Conservation (phyloP, 2,888 invertebrate species). For the Odontothrips loti region DNA sequence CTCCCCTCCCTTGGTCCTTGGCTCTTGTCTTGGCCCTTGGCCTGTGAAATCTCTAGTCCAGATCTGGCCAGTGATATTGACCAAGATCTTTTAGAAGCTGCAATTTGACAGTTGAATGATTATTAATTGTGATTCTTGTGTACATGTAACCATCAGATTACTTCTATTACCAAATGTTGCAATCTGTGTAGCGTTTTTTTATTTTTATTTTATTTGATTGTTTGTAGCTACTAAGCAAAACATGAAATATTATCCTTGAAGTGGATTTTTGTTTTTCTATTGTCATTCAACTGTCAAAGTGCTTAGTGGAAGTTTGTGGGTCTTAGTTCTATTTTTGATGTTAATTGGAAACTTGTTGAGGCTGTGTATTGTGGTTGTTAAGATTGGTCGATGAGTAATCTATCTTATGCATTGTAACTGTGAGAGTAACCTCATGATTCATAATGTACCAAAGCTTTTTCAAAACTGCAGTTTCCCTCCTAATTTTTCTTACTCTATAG, state of each 20-base stretch:
- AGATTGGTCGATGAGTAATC: neutral
- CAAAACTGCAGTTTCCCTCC: neutral
- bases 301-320: conserved; percentile 9
- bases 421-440: neutral
- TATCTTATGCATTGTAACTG: neutral
- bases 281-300: conserved; percentile 14
- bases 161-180: no score
- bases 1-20: no score
- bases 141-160: neutral
- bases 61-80: conserved; percentile 22
- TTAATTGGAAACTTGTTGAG: neutral
- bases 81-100: neutral
- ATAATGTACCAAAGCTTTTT: neutral
- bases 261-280: neutral
- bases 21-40: neutral
- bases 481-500: neutral
- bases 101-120: conserved; percentile 4
- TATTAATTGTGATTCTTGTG: neutral
- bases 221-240: neutral
- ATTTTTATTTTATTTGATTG: neutral
- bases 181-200: neutral
- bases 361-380: conserved; percentile 21
- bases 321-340: conserved; percentile 21
- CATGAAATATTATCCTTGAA: neutral
- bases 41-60: conserved; percentile 13